Conservation (phyloP, 2,797 vertebrate species). For the Syngnathus acus region DNA sequence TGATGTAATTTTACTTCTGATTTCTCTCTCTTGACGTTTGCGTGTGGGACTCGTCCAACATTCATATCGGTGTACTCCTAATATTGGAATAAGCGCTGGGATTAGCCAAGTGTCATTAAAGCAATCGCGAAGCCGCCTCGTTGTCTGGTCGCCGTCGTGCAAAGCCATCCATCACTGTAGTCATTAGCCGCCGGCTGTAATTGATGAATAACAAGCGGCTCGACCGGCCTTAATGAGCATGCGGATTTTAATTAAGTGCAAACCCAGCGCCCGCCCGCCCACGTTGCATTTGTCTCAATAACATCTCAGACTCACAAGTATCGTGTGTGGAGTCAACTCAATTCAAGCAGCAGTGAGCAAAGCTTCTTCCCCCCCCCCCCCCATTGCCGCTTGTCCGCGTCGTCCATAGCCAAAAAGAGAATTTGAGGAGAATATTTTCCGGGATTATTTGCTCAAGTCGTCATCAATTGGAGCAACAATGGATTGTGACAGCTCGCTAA, state of each 20-base stretch:
- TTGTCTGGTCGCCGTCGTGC: background rate
- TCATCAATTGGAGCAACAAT: background rate
- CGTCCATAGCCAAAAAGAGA: background rate
- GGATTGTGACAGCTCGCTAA: constrained; percentile 1
- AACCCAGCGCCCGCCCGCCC: background rate
- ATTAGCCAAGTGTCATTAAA: background rate
- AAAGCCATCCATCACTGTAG: background rate
- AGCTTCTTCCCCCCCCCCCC: no score
- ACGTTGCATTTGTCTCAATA: background rate
- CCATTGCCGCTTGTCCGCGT: no score
- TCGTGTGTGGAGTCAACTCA: background rate
- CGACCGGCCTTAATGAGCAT: background rate
- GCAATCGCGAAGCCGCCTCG: background rate
- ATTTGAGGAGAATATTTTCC: background rate
- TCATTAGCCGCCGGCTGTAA: background rate
- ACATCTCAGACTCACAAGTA: background rate
- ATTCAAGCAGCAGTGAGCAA: no score
- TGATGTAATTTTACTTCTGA: no score
- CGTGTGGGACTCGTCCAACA: background rate
- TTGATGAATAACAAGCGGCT: background rate
- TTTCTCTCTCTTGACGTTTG: background rate
- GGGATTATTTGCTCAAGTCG: background rate
- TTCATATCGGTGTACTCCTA: background rate
- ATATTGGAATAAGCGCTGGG: background rate
- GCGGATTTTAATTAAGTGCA: background rate